Base-by-base conservation (phyloP, 2,113 vertebrate genomes). In the Ceyx margarethae region DNA sequence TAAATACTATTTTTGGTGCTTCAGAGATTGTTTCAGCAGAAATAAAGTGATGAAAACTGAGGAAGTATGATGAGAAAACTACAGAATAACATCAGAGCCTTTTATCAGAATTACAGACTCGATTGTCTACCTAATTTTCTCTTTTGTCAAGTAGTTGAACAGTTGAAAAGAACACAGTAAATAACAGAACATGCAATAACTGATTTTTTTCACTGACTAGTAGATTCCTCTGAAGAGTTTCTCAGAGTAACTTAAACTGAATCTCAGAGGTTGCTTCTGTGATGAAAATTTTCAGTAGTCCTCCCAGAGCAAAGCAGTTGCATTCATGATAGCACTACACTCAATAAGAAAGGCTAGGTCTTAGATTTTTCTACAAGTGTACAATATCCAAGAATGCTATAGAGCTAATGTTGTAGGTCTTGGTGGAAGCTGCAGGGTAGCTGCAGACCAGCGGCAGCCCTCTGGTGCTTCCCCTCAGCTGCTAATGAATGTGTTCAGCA, bases 231-330 rank as follows among this genome's bases (percentile, higher is more conserved):
- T 15, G 9, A 11, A 83, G 92, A 76, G 10, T 77, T 86, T 46
- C 90, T 81, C 33, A 56, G 77, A 83, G 88, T 90, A 83, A 81
- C 86, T 86, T 57, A 93, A 86, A 58, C 33, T 21, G 62, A 77
- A 78, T 61, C 86, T 90, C 81, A 81, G n/a, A 83, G 80, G 35
- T 35, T 88, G 25, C 66, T 91, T 10, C 56, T 81, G 3, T 35
- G 57, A 85, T 80, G 29, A 94, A 89, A 91, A 76, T 73, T 75
- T 87, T 87, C 75, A 80, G 40, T 68, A 66, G 20, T 29, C 13
- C 50, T 93, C 54, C 56, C 68, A 62, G 28, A 71, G 26, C 81
- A 93, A 78, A 86, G 23, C 45, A 61, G n/a, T 26, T 50, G 11
- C 71, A 74, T 53, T 72, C 10, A 7, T 29, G 22, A 26, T 11